These are phyloP conservation scores for Neolamprologus modestus DNA, from an alignment of 2,113 vertebrate genomes.

Conservation along the genomic window DNA sequence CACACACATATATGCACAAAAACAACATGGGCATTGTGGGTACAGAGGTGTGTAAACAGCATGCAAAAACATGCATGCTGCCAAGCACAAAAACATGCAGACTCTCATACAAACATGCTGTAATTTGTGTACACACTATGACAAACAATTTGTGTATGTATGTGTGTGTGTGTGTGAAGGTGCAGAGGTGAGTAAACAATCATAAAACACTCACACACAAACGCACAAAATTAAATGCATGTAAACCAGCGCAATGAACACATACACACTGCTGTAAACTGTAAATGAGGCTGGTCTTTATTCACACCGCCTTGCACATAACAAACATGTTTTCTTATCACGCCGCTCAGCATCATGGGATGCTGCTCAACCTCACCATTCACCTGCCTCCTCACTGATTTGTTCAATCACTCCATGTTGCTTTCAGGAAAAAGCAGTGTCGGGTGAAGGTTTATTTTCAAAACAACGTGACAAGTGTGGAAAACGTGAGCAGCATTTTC, in stretches of 20 bases:
- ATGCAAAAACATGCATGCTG: neutral
- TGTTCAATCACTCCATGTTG: neutral
- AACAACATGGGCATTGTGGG: neutral
- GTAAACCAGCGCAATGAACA: neutral
- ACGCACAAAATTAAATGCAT: neutral
- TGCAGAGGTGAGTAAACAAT: neutral
- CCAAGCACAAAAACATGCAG: neutral
- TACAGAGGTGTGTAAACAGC: neutral
- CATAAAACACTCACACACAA: neutral
- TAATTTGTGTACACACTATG: neutral
- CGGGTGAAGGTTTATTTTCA: neutral
- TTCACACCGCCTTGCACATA: neutral
- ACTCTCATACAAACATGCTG: conserved; percentile 13
- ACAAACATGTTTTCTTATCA: neutral
- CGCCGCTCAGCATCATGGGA: neutral
- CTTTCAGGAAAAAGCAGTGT: neutral
- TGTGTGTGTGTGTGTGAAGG: neutral
- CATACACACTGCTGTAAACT: neutral
- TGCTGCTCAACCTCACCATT: neutral
- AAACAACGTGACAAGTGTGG: neutral
- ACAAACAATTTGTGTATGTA: neutral
- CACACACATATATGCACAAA: neutral
- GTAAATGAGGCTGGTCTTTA: neutral
- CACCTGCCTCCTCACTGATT: neutral
- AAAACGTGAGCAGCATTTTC: neutral